Evolutionary conservation across 2,888 invertebrate genomes (phyloP), one percentile per base, ranked within the genome.

Genomic region (Cephus rjabovi): DNA sequence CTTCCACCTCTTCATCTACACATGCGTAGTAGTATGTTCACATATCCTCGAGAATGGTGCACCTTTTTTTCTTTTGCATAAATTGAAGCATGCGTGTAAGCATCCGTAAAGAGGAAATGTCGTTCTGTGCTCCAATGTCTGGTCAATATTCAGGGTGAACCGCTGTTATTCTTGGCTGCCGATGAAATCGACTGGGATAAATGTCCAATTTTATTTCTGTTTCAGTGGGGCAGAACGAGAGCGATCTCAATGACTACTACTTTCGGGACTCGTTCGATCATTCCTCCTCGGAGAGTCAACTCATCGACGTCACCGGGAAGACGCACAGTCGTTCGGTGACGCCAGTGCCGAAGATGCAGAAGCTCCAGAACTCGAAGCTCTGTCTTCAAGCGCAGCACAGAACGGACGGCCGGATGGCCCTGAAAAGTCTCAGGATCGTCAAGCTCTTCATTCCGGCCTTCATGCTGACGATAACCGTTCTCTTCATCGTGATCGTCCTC

Each of bases 381-480:
- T 87, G 88, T 81, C 77, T 86, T 23, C 84, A 86, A 68, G 37
- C 73, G 1, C 83, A 76, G 9, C 81, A 69, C 1, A 80, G 73
- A 82, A 81, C 33, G 81, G 79, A 34, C 74, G 34, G 74, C 12
- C 30, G 74, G 74, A 34, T 34, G n/a, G 85, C 86, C 71, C 85
- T 86, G 75, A 89, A 88, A 80, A 88, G 88, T 73, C 75, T 91
- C 40, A 88, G 94, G 86, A 90, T 96, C 68, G 89, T 96, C 75
- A 94, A 95, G 86, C 95, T 96, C 68, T 96, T 96, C 91, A 94
- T 96, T 83, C 96, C 96, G 75, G 95, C 96, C 12, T 95, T 97
- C 90, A 92, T 96, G 83, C 94, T 96, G 88, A 96, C 96, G 70
- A 94, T 95, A 86, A 91, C 95, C 76, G 93, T 95, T 15, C 93